phyloP scores from a whole-genome alignment of 2,113 vertebrate genomes.

The Pelvicachromis taeniatus region DNA sequence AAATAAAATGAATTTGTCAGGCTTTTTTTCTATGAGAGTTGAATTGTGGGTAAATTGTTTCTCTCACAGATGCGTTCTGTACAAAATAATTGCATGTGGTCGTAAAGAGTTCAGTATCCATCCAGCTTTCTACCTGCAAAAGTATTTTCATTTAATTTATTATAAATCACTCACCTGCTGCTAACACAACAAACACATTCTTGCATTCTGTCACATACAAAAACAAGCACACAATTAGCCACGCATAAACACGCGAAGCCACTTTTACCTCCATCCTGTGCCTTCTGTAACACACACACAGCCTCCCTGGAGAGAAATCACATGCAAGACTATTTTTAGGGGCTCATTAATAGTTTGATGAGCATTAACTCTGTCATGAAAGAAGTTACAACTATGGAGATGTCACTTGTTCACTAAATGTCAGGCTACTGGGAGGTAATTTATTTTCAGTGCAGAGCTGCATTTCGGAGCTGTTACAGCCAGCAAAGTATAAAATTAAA shows the following conservation, averaged over 20 bases:
- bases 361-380: slow-evolving; percentile 4
- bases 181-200: not conserved
- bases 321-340: slow-evolving; percentile 10
- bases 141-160: not conserved
- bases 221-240: not conserved
- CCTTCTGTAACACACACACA: not conserved
- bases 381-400: not conserved
- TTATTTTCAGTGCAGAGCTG: not conserved
- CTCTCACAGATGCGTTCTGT: not conserved
- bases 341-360: slow-evolving; percentile 19
- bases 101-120: not conserved
- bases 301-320: not conserved
- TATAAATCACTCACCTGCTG: not conserved
- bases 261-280: not conserved
- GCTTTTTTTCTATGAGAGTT: not conserved
- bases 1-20: not conserved
- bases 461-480: not conserved
- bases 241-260: not conserved
- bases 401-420: slow-evolving; percentile 1
- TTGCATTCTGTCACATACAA: not conserved
- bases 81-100: accelerated
- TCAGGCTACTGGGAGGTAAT: not conserved
- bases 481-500: not conserved
- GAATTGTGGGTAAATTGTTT: not conserved
- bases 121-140: not conserved